Conservation (phyloP, 2,797 vertebrate genomes). For the Cuniculus paca region DNA sequence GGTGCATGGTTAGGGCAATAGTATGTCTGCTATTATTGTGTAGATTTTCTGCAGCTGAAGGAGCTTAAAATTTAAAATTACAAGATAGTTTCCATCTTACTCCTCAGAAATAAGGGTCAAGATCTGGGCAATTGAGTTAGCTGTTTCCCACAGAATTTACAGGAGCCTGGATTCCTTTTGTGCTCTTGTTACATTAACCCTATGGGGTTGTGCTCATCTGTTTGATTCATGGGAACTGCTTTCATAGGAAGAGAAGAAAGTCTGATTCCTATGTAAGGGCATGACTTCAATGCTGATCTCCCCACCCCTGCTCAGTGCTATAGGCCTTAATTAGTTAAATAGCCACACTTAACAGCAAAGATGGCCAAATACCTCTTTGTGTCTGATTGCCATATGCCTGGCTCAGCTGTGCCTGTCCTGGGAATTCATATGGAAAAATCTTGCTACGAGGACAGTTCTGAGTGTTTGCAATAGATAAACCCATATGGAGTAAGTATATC, state of each 20-base stretch:
- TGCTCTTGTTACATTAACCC: background rate
- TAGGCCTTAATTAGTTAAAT: background rate
- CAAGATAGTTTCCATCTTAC: background rate
- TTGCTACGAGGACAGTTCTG: background rate
- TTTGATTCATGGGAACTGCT: background rate
- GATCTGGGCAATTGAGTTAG: background rate
- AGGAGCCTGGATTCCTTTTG: background rate
- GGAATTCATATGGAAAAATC: background rate
- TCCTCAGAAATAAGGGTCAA: background rate
- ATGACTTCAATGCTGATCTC: background rate
- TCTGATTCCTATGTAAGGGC: background rate
- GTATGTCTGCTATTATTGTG: background rate
- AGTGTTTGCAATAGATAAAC: background rate
- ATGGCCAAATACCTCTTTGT: background rate
- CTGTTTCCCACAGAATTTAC: background rate
- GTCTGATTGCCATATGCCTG: background rate
- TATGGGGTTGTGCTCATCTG: background rate
- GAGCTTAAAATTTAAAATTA: background rate
- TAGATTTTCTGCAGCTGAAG: background rate
- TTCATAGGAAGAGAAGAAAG: background rate
- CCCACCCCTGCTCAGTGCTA: background rate
- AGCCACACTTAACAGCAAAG: background rate
- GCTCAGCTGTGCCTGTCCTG: background rate
- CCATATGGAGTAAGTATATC: background rate
- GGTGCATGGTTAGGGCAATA: background rate